Conservation (phyloP, 2,888 invertebrate species). For the Cylindroiulus punctatus region DNA sequence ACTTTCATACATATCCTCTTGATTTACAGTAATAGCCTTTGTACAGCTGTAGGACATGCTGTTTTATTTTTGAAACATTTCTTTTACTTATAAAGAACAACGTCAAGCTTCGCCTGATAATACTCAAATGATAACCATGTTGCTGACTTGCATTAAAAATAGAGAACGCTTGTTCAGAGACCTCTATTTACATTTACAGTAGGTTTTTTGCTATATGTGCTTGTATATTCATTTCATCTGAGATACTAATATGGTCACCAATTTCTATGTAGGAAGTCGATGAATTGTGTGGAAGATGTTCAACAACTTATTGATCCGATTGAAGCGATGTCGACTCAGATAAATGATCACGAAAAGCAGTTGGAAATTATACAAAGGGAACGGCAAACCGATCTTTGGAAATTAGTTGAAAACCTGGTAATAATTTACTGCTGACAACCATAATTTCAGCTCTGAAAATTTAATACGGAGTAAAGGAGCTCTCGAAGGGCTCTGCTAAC, state of each 20-base stretch:
- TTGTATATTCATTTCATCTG: background rate
- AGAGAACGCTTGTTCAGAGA: conserved; percentile 53
- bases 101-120: conserved; percentile 49
- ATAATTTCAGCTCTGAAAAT: too few relatives aligned
- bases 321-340: conserved; percentile 50
- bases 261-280: conserved; percentile 43
- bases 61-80: background rate
- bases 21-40: too few relatives aligned
- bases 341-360: conserved; percentile 48
- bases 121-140: conserved; percentile 51
- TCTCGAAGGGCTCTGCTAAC: background rate
- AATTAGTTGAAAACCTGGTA: conserved; percentile 55
- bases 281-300: conserved; percentile 52
- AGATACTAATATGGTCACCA: background rate
- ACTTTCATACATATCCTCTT: background rate
- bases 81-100: conserved; percentile 47
- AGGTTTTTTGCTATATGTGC: background rate
- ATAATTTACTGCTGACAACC: background rate
- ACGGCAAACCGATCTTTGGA: conserved; percentile 56
- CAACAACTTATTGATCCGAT: conserved; percentile 51
- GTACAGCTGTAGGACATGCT: background rate
- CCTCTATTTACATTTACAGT: conserved; percentile 54
- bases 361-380: conserved; percentile 51
- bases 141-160: conserved; percentile 54
- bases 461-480: too few relatives aligned